phyloP scores from a whole-genome alignment of 2,113 vertebrate genomes.

The Coregonus clupeaformis region DNA sequence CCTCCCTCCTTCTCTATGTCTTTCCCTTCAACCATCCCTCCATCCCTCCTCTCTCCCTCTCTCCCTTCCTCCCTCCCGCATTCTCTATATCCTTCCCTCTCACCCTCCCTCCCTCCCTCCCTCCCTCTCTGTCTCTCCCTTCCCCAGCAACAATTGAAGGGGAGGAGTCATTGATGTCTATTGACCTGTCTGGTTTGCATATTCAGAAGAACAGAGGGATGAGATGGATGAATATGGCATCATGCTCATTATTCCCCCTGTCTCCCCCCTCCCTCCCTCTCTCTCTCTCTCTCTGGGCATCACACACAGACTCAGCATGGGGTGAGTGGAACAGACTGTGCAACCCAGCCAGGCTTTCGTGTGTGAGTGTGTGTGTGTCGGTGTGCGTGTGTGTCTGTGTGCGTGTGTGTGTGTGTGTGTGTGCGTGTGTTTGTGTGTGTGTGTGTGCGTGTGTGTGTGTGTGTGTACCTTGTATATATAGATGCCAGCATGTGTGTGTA shows the following conservation, averaged over 20 bases:
- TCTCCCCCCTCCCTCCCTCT: constrained; percentile 3
- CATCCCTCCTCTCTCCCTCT: no score
- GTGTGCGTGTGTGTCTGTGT: no score
- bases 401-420: no score
- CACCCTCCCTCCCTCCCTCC: no score
- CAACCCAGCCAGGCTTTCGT: constrained; percentile 46
- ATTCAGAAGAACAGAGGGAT: constrained; percentile 61
- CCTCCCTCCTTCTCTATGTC: constrained; percentile 6
- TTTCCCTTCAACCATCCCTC: no score
- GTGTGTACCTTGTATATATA: no score
- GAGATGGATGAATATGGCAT: constrained; percentile 52
- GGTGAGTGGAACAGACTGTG: constrained; percentile 60
- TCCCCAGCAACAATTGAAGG: constrained; percentile 29
- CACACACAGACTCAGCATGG: no score
- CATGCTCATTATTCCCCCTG: constrained; percentile 36
- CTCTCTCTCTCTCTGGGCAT: constrained; percentile 19
- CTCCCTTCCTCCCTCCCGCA: no score
- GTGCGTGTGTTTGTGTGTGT: not conserved
- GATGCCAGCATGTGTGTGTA: not conserved
- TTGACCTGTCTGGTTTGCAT: constrained; percentile 68
- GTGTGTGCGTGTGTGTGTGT: not conserved
- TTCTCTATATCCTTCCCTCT: no score
- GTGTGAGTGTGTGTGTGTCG: constrained; percentile 39
- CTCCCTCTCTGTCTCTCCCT: no score
- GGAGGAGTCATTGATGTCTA: constrained; percentile 58